Conservation (phyloP, 2,797 vertebrate species). For the Acropternis orthonyx region DNA sequence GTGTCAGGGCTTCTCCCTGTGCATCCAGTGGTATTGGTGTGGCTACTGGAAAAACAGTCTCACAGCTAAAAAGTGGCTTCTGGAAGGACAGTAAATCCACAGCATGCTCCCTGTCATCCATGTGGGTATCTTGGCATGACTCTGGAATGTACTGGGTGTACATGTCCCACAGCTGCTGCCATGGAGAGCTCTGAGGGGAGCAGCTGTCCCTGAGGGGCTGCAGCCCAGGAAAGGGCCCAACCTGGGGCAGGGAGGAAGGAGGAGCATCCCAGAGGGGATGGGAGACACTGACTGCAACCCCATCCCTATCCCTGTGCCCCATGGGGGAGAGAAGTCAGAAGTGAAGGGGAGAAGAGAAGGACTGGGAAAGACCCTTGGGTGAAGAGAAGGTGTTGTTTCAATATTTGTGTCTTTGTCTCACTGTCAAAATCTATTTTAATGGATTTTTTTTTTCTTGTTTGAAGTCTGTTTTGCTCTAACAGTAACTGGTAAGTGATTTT, state of each 20-base stretch:
- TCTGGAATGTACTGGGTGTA: neutral
- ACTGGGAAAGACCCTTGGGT: neutral
- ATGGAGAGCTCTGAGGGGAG: neutral
- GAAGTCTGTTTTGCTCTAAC: neutral
- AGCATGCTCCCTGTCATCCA: neutral
- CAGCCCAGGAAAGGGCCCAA: neutral
- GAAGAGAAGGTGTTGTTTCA: neutral
- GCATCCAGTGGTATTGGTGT: neutral
- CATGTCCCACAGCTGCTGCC: accelerated
- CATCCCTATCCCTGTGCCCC: neutral
- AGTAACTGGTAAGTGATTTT: neutral
- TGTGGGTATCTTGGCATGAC: neutral
- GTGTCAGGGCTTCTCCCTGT: neutral
- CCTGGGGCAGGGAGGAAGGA: neutral
- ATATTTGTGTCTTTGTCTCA: neutral
- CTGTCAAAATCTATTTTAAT: neutral
- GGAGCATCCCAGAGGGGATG: neutral
- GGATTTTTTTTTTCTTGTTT: neutral
- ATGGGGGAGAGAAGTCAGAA: accelerated
- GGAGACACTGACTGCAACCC: neutral
- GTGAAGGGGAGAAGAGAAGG: accelerated
- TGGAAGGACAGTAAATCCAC: neutral
- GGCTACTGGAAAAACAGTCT: neutral
- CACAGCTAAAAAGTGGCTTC: neutral
- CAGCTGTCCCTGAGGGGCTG: neutral